These are phyloP conservation scores for Bacillus rossius DNA, from an alignment of 1,140 invertebrate species.

Conservation along the genomic window DNA sequence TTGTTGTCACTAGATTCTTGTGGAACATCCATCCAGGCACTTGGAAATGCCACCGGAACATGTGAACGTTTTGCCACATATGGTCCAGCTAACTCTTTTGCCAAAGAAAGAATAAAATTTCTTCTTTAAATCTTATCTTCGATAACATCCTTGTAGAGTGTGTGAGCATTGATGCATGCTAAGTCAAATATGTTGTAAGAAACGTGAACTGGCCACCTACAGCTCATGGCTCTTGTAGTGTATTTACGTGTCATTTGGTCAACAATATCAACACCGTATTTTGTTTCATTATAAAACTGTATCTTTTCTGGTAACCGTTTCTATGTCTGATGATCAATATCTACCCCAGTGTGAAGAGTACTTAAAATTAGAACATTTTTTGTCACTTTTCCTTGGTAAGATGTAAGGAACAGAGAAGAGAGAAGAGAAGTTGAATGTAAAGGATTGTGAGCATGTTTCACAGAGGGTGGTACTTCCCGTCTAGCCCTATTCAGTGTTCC, in stretches of 20 bases:
- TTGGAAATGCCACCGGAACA: background rate
- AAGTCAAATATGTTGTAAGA: constrained; percentile 48
- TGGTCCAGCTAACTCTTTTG: background rate
- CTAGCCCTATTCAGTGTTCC: constrained; percentile 19
- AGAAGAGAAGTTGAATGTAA: background rate
- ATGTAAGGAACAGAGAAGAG: constrained; percentile 11
- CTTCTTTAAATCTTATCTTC: background rate
- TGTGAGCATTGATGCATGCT: constrained; percentile 24
- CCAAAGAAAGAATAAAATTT: constrained; percentile 1
- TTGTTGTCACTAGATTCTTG: background rate
- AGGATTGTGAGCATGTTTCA: background rate
- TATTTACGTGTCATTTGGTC: constrained; percentile 36
- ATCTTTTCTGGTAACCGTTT: constrained; percentile 20
- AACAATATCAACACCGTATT: constrained; percentile 26
- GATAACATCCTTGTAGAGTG: constrained; percentile 4
- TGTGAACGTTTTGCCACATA: background rate
- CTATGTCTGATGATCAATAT: constrained; percentile 4
- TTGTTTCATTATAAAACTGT: constrained; percentile 28
- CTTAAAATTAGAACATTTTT: constrained; percentile 24
- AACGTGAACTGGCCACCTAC: constrained; percentile 46
- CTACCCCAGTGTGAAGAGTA: constrained; percentile 16
- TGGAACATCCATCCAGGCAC: background rate
- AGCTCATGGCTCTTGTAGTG: constrained; percentile 41
- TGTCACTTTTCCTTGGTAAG: constrained; percentile 21
- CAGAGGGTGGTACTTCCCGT: background rate